Percentiles rank a stretch among this genome's conserved stretches.
Conservation (phyloP, 2,888 invertebrate species). For the Vanessa cardui region DNA sequence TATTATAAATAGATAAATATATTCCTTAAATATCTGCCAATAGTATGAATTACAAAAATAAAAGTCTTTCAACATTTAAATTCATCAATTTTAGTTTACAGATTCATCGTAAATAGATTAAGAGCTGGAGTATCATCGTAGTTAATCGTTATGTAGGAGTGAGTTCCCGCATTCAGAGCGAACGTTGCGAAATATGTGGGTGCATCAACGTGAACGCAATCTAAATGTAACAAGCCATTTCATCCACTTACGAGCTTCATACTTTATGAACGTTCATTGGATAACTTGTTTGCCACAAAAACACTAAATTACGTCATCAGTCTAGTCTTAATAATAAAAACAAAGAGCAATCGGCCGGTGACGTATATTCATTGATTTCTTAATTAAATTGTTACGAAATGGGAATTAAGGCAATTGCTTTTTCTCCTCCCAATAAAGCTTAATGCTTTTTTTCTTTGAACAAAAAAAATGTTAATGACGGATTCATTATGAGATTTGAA, state of each 20-base stretch:
- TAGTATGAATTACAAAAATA: not conserved
- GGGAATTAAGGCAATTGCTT: not conserved
- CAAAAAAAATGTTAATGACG: too few species aligned
- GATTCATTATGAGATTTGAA: not conserved
- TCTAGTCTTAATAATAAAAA: not conserved
- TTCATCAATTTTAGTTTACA: too few species aligned
- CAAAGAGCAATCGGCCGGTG: not conserved
- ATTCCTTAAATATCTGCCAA: too few species aligned
- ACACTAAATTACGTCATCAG: not conserved
- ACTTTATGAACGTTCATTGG: slow-evolving; percentile 11
- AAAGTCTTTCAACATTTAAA: not conserved
- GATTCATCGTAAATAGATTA: slow-evolving; percentile 4
- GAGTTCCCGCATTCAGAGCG: slow-evolving; percentile 8
- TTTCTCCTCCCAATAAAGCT: not conserved
- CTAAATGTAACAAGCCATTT: slow-evolving; percentile 18
- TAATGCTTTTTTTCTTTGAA: not conserved
- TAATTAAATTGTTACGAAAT: not conserved
- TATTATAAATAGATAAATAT: too few species aligned
- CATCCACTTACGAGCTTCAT: slow-evolving; percentile 19
- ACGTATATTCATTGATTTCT: too few species aligned
- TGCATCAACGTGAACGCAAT: slow-evolving; percentile 19
- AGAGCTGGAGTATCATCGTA: not conserved
- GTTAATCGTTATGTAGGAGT: slow-evolving; percentile 3
- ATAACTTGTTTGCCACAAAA: not conserved
- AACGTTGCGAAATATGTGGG: slow-evolving; percentile 15